These are phyloP conservation scores for Cheilosia scutellata DNA, from an alignment of 2,888 invertebrate species.

Conservation along the genomic window DNA sequence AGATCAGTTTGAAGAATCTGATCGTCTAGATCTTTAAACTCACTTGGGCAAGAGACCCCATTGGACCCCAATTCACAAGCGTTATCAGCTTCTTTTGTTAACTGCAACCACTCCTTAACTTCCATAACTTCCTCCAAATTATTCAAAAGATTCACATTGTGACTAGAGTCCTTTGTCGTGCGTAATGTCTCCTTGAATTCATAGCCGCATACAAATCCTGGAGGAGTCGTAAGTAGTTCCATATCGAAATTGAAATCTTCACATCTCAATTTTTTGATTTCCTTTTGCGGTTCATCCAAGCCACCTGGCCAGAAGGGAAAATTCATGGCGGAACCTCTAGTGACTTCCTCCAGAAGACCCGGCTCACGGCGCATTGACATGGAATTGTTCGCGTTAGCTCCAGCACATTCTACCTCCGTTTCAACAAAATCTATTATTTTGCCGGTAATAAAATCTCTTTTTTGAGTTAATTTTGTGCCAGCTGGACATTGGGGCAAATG, in stretches of 20 bases:
- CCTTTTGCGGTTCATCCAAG: conserved; percentile 86
- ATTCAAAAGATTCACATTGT: conserved; percentile 81
- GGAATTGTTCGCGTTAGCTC: conserved; percentile 89
- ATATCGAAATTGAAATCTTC: conserved; percentile 84
- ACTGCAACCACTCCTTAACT: conserved; percentile 82
- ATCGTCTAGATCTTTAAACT: conserved; percentile 81
- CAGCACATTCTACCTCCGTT: conserved; percentile 86
- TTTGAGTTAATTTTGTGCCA: conserved; percentile 82
- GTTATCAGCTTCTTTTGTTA: conserved; percentile 78
- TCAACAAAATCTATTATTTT: conserved; percentile 89
- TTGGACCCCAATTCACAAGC: conserved; percentile 73
- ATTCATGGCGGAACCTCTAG: conserved; percentile 90
- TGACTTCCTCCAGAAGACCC: conserved; percentile 88
- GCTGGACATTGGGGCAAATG: conserved; percentile 80
- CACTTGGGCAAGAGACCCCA: conserved; percentile 66
- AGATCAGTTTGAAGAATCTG: conserved; percentile 82
- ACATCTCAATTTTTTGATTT: conserved; percentile 83
- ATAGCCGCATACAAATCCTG: conserved; percentile 88
- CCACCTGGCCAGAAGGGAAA: conserved; percentile 96
- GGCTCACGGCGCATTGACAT: conserved; percentile 92
- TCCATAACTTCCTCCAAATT: conserved; percentile 81
- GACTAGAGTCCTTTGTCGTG: conserved; percentile 50
- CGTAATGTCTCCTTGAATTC: conserved; percentile 84
- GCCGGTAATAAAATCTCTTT: conserved; percentile 90
- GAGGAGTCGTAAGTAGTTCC: conserved; percentile 86